phyloP scores from a whole-genome alignment of 2,888 invertebrate genomes.

The Drosophila prostipennis region DNA sequence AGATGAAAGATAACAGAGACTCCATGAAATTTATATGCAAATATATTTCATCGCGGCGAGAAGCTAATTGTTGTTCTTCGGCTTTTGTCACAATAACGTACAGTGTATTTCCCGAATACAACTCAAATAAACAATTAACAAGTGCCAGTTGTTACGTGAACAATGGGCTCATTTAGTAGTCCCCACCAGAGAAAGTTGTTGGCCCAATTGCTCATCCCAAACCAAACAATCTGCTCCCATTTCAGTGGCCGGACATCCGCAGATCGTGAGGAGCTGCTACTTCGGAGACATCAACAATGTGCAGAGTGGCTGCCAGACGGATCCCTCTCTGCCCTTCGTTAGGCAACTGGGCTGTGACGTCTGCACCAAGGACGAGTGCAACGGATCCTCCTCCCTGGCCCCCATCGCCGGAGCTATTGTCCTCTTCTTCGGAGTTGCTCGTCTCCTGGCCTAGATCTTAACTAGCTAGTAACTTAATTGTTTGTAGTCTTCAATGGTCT shows the following conservation, averaged over 20 bases:
- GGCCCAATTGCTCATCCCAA: constrained; percentile 7
- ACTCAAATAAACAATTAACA: constrained; percentile 27
- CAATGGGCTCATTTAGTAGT: constrained; percentile 31
- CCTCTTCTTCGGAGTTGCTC: constrained; percentile 77
- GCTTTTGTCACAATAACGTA: constrained; percentile 10
- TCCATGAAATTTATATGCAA: constrained; percentile 1
- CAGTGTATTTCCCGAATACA: background rate
- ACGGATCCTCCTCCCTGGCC: constrained; percentile 69
- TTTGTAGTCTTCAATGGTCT: constrained; percentile 22
- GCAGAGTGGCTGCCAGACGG: constrained; percentile 77
- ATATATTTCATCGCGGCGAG: background rate
- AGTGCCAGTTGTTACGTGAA: constrained; percentile 9
- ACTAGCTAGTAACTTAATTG: constrained; percentile 27
- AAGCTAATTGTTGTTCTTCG: constrained; percentile 5
- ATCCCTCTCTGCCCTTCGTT: constrained; percentile 79
- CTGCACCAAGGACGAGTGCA: constrained; percentile 80
- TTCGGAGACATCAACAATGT: constrained; percentile 79
- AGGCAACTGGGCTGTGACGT: constrained; percentile 81
- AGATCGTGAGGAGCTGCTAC: constrained; percentile 77
- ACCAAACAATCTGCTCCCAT: constrained; percentile 22
- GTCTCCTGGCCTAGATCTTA: constrained; percentile 78
- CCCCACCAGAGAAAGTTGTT: constrained; percentile 28
- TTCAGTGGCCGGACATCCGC: constrained; percentile 68
- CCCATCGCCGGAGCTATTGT: constrained; percentile 75
- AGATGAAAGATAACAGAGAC: background rate